Conservation (phyloP, 2,888 invertebrate species). For the Limnephilus rhombicus region DNA sequence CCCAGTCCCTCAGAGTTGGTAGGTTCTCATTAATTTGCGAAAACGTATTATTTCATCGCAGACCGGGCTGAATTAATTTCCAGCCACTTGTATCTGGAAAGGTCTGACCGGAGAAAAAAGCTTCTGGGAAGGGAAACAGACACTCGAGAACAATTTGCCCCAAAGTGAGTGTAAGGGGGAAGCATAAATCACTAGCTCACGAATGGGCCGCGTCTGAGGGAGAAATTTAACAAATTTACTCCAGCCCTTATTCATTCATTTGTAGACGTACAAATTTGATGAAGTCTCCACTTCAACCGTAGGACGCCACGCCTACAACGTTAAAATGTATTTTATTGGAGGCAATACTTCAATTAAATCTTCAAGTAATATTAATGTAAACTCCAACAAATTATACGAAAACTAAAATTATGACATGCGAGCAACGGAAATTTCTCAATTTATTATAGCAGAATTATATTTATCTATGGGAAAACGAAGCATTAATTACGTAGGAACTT, state of each 20-base stretch:
- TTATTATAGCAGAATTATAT: no score
- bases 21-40: background rate
- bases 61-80: background rate
- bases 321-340: background rate
- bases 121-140: background rate
- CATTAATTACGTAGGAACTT: no score
- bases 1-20: background rate
- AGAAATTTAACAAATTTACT: conserved; percentile 31
- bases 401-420: background rate
- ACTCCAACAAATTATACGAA: background rate
- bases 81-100: background rate
- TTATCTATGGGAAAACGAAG: no score
- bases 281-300: background rate
- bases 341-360: background rate
- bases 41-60: background rate
- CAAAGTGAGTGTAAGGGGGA: background rate
- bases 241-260: conserved; percentile 16
- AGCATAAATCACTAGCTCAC: conserved; percentile 27
- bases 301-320: background rate
- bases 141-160: conserved; percentile 22
- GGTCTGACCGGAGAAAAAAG: conserved; percentile 8
- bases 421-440: no score
- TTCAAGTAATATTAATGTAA: background rate
- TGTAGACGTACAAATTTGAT: conserved; percentile 11
- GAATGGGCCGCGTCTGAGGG: conserved; percentile 11